Conservation (phyloP, 2,888 invertebrate genomes). For the Pomacea canaliculata region DNA sequence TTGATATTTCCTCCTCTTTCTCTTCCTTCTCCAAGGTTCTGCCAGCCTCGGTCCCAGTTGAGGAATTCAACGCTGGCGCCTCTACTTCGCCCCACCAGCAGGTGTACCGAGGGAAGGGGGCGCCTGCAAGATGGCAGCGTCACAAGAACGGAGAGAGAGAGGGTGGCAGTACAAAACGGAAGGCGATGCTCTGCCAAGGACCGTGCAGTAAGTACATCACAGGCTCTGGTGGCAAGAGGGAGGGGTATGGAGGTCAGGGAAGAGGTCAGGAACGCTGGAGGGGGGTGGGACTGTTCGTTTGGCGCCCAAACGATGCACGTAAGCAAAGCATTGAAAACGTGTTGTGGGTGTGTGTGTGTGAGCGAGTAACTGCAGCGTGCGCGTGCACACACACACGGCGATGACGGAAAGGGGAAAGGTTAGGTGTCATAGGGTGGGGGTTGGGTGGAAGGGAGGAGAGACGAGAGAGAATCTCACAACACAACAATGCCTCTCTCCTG, state of each 20-base stretch:
- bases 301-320: too few species aligned
- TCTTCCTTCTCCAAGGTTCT: not conserved
- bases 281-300: not conserved
- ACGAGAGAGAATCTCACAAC: not conserved
- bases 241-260: not conserved
- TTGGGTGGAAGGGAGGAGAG: slow-evolving; percentile 4
- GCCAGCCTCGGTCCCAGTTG: not conserved
- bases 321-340: not conserved
- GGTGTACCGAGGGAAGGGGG: not conserved
- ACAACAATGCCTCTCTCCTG: not conserved
- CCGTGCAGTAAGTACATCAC: too few species aligned
- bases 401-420: too few species aligned
- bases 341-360: not conserved
- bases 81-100: not conserved
- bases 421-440: too few species aligned
- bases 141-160: too few species aligned
- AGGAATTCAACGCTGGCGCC: not conserved
- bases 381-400: too few species aligned
- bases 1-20: too few species aligned
- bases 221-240: not conserved
- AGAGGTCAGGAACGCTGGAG: not conserved
- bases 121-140: too few species aligned
- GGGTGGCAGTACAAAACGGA: too few species aligned
- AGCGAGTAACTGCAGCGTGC: too few species aligned
- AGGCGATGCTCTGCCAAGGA: too few species aligned